Conservation (phyloP, 2,113 vertebrate species). For the Callopanchax toddi region DNA sequence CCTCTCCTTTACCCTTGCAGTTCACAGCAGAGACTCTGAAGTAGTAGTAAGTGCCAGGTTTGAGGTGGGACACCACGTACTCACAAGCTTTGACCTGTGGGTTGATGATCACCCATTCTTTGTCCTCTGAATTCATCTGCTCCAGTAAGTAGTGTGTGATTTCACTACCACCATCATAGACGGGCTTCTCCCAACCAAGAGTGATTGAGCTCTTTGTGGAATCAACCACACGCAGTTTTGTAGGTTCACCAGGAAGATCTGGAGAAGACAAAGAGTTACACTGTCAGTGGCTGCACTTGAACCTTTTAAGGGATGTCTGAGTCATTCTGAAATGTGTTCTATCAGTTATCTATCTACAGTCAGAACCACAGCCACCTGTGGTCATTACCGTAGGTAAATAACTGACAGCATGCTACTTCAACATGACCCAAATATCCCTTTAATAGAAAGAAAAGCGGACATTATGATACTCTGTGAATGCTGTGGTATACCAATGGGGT, state of each 20-base stretch:
- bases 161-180: constrained; percentile 94
- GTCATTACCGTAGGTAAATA: too few species aligned
- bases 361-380: too few species aligned
- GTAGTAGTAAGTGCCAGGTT: constrained; percentile 90
- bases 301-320: too few species aligned
- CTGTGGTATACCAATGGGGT: constrained; percentile 88
- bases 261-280: constrained; percentile 49
- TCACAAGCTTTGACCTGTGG: constrained; percentile 92
- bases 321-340: too few species aligned
- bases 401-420: too few species aligned
- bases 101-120: constrained; percentile 91
- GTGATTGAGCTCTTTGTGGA: constrained; percentile 97
- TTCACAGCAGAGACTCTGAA: constrained; percentile 96
- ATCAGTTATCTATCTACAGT: too few species aligned
- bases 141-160: constrained; percentile 90
- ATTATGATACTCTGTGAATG: neutral
- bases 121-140: constrained; percentile 88
- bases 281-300: neutral
- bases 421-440: too few species aligned
- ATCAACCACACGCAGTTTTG: constrained; percentile 92
- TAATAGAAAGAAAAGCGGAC: neutral
- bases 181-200: constrained; percentile 92
- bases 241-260: constrained; percentile 94
- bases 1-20: constrained; percentile 89
- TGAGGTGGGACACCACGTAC: constrained; percentile 91